A percentile compares a stretch with the other conserved stretches of the same genome.
These are phyloP conservation scores for Podotricha telesiphe DNA, from an alignment of 2,888 invertebrate genomes.

Conservation along the genomic window DNA sequence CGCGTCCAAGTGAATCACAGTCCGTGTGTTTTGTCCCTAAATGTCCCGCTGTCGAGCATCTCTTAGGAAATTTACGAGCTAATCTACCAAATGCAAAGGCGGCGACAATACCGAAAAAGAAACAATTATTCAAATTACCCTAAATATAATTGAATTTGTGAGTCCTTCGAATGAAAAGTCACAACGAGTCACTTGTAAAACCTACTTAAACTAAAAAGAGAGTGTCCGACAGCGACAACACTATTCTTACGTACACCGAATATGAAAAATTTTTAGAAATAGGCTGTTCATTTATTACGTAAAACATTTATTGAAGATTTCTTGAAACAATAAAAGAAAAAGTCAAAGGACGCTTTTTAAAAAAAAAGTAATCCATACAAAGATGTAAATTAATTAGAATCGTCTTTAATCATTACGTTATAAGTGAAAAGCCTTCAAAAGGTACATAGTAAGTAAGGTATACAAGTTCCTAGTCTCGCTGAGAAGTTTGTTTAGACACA, in stretches of 20 bases:
- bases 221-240: slow-evolving; percentile 59
- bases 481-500: slow-evolving; percentile 78
- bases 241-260: slow-evolving; percentile 51
- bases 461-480: slow-evolving; percentile 66
- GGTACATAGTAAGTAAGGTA: slow-evolving; percentile 38
- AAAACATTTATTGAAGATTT: background rate
- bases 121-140: slow-evolving; percentile 42
- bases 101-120: slow-evolving; percentile 38
- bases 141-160: slow-evolving; percentile 60
- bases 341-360: too few relatives aligned
- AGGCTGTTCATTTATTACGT: slow-evolving; percentile 24
- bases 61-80: slow-evolving; percentile 56
- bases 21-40: slow-evolving; percentile 25
- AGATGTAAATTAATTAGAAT: background rate
- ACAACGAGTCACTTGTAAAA: slow-evolving; percentile 52
- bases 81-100: slow-evolving; percentile 67
- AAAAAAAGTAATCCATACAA: background rate
- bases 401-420: background rate
- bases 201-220: slow-evolving; percentile 69
- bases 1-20: slow-evolving; percentile 1
- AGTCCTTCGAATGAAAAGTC: slow-evolving; percentile 47
- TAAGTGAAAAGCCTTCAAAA: slow-evolving; percentile 11
- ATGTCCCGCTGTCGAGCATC: slow-evolving; percentile 61
- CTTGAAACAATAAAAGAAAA: background rate
- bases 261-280: slow-evolving; percentile 46